Evolutionary conservation across 2,797 vertebrate species (phyloP).

Genomic region (Semotilus atromaculatus): DNA sequence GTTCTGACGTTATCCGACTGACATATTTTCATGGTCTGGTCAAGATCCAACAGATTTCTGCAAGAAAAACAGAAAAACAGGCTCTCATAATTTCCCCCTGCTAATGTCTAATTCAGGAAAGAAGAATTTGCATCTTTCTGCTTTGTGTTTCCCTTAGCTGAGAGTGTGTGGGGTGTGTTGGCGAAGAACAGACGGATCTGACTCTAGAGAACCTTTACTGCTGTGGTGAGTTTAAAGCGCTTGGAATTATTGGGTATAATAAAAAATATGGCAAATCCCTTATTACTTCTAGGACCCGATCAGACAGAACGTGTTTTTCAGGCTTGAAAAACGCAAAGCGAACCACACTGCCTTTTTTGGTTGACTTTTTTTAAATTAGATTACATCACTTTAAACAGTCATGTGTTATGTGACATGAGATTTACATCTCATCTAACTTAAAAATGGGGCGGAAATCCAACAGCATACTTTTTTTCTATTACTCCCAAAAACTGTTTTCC

Average conservation of each 20-base stretch:
- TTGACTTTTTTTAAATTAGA: not conserved
- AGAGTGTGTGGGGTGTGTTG: slow-evolving; percentile 33
- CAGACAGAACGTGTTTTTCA: too few species aligned
- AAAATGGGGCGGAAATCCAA: not conserved
- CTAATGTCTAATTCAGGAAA: slow-evolving; percentile 38
- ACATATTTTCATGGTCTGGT: not conserved
- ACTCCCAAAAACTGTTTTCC: not conserved
- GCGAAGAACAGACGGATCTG: slow-evolving; percentile 42
- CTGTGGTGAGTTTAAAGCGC: slow-evolving; percentile 32
- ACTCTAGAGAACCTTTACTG: slow-evolving; percentile 29
- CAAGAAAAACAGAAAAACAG: slow-evolving; percentile 9
- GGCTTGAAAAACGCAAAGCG: too few species aligned
- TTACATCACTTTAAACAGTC: not conserved
- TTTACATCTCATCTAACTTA: not conserved
- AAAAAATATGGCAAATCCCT: slow-evolving; percentile 1
- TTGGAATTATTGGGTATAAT: slow-evolving; percentile 24
- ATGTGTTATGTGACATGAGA: not conserved
- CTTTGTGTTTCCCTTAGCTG: slow-evolving; percentile 43
- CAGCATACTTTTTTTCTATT: not conserved
- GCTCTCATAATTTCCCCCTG: slow-evolving; percentile 24
- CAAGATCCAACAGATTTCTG: slow-evolving; percentile 22
- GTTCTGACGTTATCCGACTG: slow-evolving; percentile 8
- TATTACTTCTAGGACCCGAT: not conserved
- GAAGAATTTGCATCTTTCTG: slow-evolving; percentile 40
- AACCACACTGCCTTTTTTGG: too few species aligned